These are phyloP conservation scores for Clarias fuscus DNA, from an alignment of 2,797 vertebrate species.

Conservation along the genomic window DNA sequence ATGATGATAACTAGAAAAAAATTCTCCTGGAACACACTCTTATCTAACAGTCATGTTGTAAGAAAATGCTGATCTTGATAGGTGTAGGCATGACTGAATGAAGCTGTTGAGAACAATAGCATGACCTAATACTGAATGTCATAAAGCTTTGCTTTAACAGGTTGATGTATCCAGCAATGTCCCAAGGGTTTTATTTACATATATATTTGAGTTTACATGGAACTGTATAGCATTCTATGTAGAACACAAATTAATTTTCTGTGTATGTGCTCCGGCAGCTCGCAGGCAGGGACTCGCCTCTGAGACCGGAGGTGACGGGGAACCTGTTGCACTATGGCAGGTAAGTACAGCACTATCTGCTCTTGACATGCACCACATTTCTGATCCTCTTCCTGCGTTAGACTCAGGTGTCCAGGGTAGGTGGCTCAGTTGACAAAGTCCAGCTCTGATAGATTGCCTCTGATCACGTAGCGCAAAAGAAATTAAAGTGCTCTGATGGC, in stretches of 20 bases:
- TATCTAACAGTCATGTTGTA: too few species aligned
- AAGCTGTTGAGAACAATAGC: too few species aligned
- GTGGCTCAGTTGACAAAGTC: slow-evolving; percentile 28
- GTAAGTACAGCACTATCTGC: slow-evolving; percentile 68
- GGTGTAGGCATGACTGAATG: too few species aligned
- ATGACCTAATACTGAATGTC: too few species aligned
- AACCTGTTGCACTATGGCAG: slow-evolving; percentile 98
- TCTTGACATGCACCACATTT: neutral
- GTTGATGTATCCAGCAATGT: too few species aligned
- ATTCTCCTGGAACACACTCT: too few species aligned
- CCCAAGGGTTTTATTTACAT: too few species aligned
- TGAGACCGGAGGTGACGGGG: slow-evolving; percentile 91
- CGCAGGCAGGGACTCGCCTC: slow-evolving; percentile 93
- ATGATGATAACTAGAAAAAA: too few species aligned
- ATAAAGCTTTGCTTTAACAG: too few species aligned
- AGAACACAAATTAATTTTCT: neutral
- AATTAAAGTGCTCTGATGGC: slow-evolving; percentile 43
- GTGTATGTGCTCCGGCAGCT: slow-evolving; percentile 71
- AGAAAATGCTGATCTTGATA: too few species aligned
- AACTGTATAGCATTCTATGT: neutral
- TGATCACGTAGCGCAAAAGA: slow-evolving; percentile 41
- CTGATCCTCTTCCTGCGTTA: slow-evolving; percentile 17
- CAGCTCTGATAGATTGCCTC: slow-evolving; percentile 19
- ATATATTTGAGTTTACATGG: neutral
- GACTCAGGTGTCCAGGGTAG: slow-evolving; percentile 12